Conservation (phyloP, 2,113 vertebrate species). For the Riparia riparia region DNA sequence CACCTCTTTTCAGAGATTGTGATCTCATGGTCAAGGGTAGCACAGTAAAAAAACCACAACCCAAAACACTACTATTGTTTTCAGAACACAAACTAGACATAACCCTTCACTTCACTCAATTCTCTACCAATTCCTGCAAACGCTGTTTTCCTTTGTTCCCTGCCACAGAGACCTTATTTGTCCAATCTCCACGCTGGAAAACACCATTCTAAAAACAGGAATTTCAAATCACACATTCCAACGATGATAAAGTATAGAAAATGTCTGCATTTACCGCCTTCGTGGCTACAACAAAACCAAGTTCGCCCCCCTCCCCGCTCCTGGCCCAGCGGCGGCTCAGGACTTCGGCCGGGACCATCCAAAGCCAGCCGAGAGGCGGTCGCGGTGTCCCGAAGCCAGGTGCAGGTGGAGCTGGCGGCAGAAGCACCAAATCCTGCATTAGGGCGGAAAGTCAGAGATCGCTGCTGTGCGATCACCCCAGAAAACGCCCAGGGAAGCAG, state of each 20-base stretch:
- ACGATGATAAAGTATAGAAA: background rate
- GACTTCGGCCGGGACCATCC: background rate
- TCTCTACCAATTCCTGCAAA: background rate
- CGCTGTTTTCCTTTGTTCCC: background rate
- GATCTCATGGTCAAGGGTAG: background rate
- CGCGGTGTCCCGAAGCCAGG: background rate
- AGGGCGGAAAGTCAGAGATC: background rate
- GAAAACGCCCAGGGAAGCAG: background rate
- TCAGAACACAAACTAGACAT: background rate
- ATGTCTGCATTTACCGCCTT: background rate
- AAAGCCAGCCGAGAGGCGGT: background rate
- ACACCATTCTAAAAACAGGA: background rate
- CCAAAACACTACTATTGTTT: background rate
- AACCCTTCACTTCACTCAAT: background rate
- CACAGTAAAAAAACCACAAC: background rate
- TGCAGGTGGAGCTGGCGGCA: background rate
- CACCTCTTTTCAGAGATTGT: background rate
- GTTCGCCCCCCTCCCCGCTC: accelerated
- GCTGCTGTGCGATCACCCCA: background rate
- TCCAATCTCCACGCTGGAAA: background rate
- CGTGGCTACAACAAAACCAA: background rate
- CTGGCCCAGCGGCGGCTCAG: background rate
- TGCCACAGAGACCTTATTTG: background rate
- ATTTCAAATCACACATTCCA: background rate
- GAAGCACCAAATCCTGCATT: background rate